A percentile compares a stretch with the other conserved stretches of the same genome.
Conservation (phyloP, 2,888 invertebrate genomes). For the Plebejus anna region DNA sequence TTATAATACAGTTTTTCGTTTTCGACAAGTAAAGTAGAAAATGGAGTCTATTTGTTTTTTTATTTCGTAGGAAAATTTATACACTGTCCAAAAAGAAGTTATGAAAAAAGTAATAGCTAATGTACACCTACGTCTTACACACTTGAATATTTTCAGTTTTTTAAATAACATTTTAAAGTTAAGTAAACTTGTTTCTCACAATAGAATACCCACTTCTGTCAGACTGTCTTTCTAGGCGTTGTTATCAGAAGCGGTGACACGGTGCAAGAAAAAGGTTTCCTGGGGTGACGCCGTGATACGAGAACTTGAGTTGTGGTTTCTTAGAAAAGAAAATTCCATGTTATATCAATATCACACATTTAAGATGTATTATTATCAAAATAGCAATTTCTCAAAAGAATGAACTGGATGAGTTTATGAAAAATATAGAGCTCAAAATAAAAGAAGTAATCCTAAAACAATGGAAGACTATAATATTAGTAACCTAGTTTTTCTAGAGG, state of each 20-base stretch:
- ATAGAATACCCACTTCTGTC: background rate
- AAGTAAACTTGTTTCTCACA: background rate
- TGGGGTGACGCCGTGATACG: constrained; percentile 5
- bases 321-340: background rate
- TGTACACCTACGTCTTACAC: too few relatives aligned
- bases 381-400: background rate
- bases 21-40: too few relatives aligned
- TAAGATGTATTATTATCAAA: background rate
- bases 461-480: background rate
- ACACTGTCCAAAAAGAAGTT: too few relatives aligned
- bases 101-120: too few relatives aligned
- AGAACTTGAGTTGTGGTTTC: background rate
- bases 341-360: background rate
- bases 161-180: background rate
- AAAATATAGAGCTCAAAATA: background rate
- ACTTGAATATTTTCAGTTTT: background rate
- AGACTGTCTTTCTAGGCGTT: background rate
- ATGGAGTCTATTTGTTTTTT: too few relatives aligned
- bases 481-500: too few relatives aligned
- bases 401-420: background rate
- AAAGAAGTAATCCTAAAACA: background rate
- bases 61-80: too few relatives aligned
- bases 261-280: constrained; percentile 2
- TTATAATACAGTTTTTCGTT: background rate
- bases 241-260: background rate